Evolutionary conservation across 2,113 vertebrate species (phyloP), one percentile per base, ranked within the genome.

Genomic region (Oplegnathus fasciatus): DNA sequence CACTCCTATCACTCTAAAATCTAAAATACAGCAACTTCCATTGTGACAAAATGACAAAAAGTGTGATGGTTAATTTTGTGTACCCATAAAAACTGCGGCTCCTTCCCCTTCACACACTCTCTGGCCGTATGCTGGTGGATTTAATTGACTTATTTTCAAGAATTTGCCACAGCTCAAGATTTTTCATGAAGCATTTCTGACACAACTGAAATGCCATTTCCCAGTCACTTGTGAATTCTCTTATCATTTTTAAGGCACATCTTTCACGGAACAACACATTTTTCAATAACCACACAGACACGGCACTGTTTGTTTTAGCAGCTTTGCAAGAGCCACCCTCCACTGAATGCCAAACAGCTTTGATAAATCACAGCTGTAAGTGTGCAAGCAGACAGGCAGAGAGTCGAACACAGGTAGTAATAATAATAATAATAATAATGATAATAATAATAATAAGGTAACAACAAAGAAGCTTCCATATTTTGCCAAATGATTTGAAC

Each of bases 361-460:
- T 54, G 34, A 58, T 79, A 46, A 52, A 75, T 18, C 60, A 14
- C 37, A 65, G 42, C 83, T 42, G 20, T 40, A 22, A 24, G 60
- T 9, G 9, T 24, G 46, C 4, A 2, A 60, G 71, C 24, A 26
- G 46, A 24, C 22, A 30, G 55, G 13, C 17, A 6, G 6, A 37
- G 6, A 55, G 50, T 9, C 1, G 0, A 52, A 30, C n/a, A 32
- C 75, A 64, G 62, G 50, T 34, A 62, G 82, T 40, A 32, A 44
- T 17, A 67, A 72, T 28, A 57, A 55, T 40, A 55, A 46, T 46
- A 46, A 15, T 2, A 22, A 85, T 37, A 30, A 40, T 9, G n/a
- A n/a, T 40, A 32, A 44, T 17, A 67, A 72, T 28, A 66, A 64
- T 26, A 58, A 57, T 44, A 60, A 50, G 42, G 22, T 26, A 40